phyloP scores from a whole-genome alignment of 2,113 vertebrate species.

The Australoheros scitulus region DNA sequence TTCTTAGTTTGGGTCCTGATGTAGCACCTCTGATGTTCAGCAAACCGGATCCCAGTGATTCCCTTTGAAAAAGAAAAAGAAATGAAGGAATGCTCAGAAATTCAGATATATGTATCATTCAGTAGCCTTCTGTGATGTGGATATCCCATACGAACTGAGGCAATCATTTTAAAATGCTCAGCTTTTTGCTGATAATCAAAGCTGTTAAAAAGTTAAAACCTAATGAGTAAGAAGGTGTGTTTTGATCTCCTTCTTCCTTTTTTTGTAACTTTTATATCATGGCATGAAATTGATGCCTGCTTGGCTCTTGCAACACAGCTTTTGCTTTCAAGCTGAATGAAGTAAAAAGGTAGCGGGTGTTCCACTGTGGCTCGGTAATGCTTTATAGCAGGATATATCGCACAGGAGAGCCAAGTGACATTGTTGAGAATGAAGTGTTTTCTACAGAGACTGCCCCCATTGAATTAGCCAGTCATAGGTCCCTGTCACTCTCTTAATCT shows the following conservation, averaged over 20 bases:
- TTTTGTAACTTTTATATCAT: neutral
- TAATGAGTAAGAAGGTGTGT: slow-evolving; percentile 60
- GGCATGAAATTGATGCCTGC: slow-evolving; percentile 41
- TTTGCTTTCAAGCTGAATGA: slow-evolving; percentile 47
- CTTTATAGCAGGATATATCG: slow-evolving; percentile 49
- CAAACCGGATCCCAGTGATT: slow-evolving; percentile 82
- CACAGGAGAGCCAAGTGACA: slow-evolving; percentile 66
- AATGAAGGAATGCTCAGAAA: slow-evolving; percentile 51
- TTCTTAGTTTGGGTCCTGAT: slow-evolving; percentile 80
- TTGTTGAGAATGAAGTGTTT: slow-evolving; percentile 70
- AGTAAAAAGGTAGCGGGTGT: slow-evolving; percentile 31
- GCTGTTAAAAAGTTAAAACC: slow-evolving; percentile 58
- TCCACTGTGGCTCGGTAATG: slow-evolving; percentile 39
- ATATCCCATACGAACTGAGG: slow-evolving; percentile 32
- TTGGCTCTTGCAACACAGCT: slow-evolving; percentile 12
- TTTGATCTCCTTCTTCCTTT: slow-evolving; percentile 46
- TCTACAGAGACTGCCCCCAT: slow-evolving; percentile 70
- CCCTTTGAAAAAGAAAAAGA: slow-evolving; percentile 75
- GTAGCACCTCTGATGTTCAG: slow-evolving; percentile 83
- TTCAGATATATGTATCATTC: slow-evolving; percentile 71
- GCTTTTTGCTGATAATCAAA: slow-evolving; percentile 68
- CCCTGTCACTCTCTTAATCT: slow-evolving; percentile 76
- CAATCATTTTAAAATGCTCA: slow-evolving; percentile 52
- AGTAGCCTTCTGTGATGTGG: slow-evolving; percentile 61
- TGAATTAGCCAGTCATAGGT: slow-evolving; percentile 78